Base-by-base conservation (phyloP, 92 coral and sea anemone genomes). In the Muricea muricata region DNA sequence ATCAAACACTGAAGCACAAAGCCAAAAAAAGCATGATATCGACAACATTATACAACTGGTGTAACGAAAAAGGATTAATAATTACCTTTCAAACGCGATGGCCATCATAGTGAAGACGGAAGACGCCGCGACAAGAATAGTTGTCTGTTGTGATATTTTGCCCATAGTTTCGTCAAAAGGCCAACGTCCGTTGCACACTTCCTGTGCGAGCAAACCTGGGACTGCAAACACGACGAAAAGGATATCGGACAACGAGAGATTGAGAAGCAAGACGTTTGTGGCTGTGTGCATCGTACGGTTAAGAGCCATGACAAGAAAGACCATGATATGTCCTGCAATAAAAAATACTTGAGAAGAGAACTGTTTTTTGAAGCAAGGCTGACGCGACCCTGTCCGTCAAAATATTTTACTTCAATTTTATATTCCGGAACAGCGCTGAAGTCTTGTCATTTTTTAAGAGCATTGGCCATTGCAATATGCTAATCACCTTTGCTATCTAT, bases 261-360 rank as follows among this genome's bases (percentile, higher is more conserved):
- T 93, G 45, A 95, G 85, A 20, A 95, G 91, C 52, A 95, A 92
- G 20, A 91, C 87, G 70, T 95, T 95, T 75, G 96, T 93, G 25
- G 90, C 97, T 63, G 94, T 92, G 78, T 97, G 97, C 98, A 95
- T 95, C 88, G 86, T 88, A 29, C 85, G 93, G 78, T 91, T 93
- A 42, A 85, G 80, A 42, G 84, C 37, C 69, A 95, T 87, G 31
- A 95, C 97, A 47, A 91, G 75, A 75, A 97, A 93, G 7, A 95
- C 98, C 83, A 95, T 84, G 4, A 66, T 41, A 73, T 95, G 91
- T 20, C 98, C 98, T 95, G 70, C 2, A 24, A 29, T 34, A 10
- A 21, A 65, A 23, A 55, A 6, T n/a, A n/a, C n/a, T n/a, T n/a
- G n/a, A n/a, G n/a, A n/a, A n/a, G n/a, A n/a, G n/a, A n/a, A n/a